These are phyloP conservation scores for Pandion haliaetus DNA, from an alignment of 2,113 vertebrate genomes.

Conservation along the genomic window DNA sequence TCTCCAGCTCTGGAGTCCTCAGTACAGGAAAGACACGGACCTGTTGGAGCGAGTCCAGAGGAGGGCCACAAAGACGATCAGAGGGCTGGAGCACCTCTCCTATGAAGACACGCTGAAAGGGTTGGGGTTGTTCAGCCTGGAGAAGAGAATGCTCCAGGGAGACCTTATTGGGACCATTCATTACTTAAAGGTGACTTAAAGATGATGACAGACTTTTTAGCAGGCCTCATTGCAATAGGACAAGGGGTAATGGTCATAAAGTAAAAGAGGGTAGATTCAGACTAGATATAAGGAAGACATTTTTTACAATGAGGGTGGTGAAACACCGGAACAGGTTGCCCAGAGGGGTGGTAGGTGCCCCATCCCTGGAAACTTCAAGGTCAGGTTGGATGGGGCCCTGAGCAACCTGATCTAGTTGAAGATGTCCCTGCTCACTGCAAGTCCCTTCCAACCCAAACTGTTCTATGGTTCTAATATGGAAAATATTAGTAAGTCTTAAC, in stretches of 20 bases:
- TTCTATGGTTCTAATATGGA: background rate
- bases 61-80: background rate
- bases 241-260: background rate
- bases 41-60: background rate
- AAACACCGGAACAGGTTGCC: background rate
- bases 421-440: background rate
- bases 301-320: background rate
- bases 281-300: background rate
- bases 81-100: background rate
- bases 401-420: background rate
- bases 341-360: background rate
- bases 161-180: background rate
- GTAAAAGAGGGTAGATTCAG: background rate
- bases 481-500: background rate
- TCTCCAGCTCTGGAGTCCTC: background rate
- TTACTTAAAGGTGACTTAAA: background rate
- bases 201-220: background rate
- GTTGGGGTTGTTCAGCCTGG: background rate
- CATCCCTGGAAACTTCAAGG: background rate
- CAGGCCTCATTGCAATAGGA: background rate
- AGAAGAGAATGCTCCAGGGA: background rate
- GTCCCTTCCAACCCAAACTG: background rate
- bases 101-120: accelerated
- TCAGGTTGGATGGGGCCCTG: background rate
- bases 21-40: no score